Base-by-base conservation (phyloP, 1,140 invertebrate genomes). In the Vanessa tameamea region DNA sequence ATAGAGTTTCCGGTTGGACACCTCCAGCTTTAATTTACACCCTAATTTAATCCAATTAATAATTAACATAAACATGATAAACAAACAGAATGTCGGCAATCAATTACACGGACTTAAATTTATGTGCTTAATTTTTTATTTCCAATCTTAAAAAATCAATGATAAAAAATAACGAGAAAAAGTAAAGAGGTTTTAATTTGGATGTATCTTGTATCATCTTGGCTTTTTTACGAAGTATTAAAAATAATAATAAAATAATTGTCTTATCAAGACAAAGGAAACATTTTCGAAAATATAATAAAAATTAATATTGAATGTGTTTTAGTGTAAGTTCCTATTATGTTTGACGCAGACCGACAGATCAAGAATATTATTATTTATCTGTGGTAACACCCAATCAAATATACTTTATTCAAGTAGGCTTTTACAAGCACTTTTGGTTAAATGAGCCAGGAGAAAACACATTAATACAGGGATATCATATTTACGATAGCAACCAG, bases 21-120 rank as follows among this genome's bases (percentile, higher is more conserved):
- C 66, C 51, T 72, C 64, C 53, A 14, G 51, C 14, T 43, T 64
- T 64, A 59, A 73, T 63, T 51, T 59, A 65, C 59, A 68, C 67
- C 50, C 23, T 37, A 68, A 69, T 74, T 74, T 64, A 74, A 74
- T 74, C 43, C 47, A 74, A 74, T 74, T 69, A 71, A 59, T 65
- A 72, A 74, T 74, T 74, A 69, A 68, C 72, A 74, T 74, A 74
- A 71, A 74, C 66, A 69, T 26, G 65, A 55, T 69, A 64, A 48
- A 74, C 66, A 69, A 69, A 69, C 59, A 31, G 23, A 57, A 23
- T 57, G 59, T 57, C 59, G 13, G 14, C 51, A 68, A 74, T 74
- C 59, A 71, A 78, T 78, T 78, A 75, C 20, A 48, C 31, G 50
- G 65, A 64, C n/a, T 53, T 53, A 59, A 69, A 69, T 69, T 69